Base-by-base conservation (phyloP, 2,797 vertebrate genomes). In the Arvicola amphibius region DNA sequence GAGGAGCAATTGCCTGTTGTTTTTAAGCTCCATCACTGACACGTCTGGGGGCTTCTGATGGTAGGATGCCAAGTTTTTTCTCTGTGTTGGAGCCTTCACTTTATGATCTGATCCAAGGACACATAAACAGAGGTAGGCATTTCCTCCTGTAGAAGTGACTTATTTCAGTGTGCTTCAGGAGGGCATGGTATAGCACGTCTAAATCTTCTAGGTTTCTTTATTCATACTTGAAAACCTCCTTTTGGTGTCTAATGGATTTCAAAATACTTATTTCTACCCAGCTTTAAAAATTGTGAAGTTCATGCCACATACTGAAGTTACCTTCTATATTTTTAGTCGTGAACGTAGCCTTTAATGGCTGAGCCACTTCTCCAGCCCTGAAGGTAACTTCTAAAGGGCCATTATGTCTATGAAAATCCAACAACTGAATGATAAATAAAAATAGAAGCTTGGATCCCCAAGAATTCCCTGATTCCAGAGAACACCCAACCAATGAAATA, bases 221-320 rank as follows among this genome's bases (percentile, higher is more conserved):
- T 12, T 84, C 34, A 65, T 85, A 92, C 48, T 92, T 93, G 87
- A 94, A 97, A 94, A 77, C 17, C 7, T 94, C 69, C 51, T 90
- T 59, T 93, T 94, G 32, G 27, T 78, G 76, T 78, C 37, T 91
- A 71, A 76, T 85, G 81, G 56, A 89, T 84, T 93, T 94, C 92
- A 88, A 91, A 88, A 93, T 73, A 63, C 71, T 88, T 16, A 71
- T 87, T 91, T 95, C 73, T 84, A 92, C 46, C 79, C 43, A 90
- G 46, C 80, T 63, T 94, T 98, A 91, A 61, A 92, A 96, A 92
- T 89, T 91, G 85, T 69, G 46, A 96, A 56, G 40, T 32, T 85
- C 19, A 91, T 78, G 7, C 32, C 37, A 63, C 69, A 91, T 94
- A 90, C 32, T 78, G 88, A 97, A 69, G 61, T 46, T 84, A 67